These are phyloP conservation scores for Trichonephila clavipes DNA, from an alignment of 1,140 invertebrate species.

Conservation along the genomic window DNA sequence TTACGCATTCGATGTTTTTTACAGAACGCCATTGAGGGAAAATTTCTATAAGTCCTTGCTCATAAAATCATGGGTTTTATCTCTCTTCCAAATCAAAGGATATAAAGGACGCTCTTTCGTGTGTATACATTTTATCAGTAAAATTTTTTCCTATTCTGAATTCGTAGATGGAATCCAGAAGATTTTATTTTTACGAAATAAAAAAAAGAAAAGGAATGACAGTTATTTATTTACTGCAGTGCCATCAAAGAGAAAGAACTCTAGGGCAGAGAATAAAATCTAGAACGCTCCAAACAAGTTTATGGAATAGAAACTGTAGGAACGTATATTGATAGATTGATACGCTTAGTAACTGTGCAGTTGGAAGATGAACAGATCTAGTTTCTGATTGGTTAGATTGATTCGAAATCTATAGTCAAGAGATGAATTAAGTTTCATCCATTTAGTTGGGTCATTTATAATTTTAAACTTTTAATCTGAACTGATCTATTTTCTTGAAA, in stretches of 20 bases:
- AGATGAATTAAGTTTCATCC: no score
- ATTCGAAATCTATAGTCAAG: no score
- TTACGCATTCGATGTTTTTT: background rate
- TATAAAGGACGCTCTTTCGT: conserved; percentile 36
- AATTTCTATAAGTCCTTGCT: conserved; percentile 2
- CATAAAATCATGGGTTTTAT: conserved; percentile 52
- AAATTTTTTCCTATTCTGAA: background rate
- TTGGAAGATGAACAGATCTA: no score
- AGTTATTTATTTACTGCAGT: conserved; percentile 35
- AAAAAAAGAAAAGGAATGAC: background rate
- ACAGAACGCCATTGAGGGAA: background rate
- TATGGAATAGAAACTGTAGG: no score
- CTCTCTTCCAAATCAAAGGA: conserved; percentile 52
- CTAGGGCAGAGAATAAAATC: background rate
- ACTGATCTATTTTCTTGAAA: no score
- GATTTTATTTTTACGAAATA: conserved; percentile 5
- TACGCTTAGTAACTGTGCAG: no score
- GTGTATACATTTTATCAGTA: conserved; percentile 35
- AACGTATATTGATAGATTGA: no score
- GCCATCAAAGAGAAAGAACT: conserved; percentile 4
- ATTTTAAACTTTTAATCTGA: no score
- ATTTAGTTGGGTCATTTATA: no score
- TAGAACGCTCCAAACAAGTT: background rate
- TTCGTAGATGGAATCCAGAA: conserved; percentile 9
- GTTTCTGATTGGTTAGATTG: no score